Conservation (phyloP, 2,797 vertebrate species). For the Lycodopsis pacificus region DNA sequence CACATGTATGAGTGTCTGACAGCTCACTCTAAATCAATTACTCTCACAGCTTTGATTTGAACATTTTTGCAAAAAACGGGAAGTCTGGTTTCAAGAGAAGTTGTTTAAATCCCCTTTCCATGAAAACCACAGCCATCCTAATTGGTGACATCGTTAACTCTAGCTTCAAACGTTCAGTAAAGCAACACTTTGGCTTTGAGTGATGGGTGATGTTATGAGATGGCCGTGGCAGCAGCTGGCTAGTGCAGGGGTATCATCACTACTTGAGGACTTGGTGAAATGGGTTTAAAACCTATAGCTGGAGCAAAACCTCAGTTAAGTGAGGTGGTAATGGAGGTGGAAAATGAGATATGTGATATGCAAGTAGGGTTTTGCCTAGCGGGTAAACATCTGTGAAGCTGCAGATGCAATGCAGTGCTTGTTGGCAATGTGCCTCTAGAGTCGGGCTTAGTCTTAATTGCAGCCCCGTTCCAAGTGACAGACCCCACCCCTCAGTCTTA, state of each 20-base stretch:
- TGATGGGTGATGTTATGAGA: neutral
- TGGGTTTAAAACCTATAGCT: neutral
- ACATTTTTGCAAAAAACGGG: neutral
- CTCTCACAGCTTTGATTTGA: neutral
- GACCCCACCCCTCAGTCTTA: neutral
- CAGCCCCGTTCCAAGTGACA: neutral
- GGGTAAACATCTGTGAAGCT: neutral
- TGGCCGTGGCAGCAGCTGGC: neutral
- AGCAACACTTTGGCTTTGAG: neutral
- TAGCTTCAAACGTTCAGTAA: neutral
- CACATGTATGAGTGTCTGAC: neutral
- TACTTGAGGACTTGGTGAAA: neutral
- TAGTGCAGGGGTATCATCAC: neutral
- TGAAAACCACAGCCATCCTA: neutral
- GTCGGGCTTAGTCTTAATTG: neutral
- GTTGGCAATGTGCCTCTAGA: neutral
- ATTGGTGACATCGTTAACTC: neutral
- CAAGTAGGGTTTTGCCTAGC: neutral
- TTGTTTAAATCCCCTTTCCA: neutral
- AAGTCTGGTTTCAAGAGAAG: neutral
- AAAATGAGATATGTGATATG: constrained; percentile 5
- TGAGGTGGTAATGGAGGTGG: neutral
- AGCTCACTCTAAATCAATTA: neutral
- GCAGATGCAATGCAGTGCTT: neutral
- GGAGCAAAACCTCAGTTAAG: constrained; percentile 8